Evolutionary conservation across 2,113 vertebrate genomes (phyloP).

Genomic region (Seriola quinqueradiata): DNA sequence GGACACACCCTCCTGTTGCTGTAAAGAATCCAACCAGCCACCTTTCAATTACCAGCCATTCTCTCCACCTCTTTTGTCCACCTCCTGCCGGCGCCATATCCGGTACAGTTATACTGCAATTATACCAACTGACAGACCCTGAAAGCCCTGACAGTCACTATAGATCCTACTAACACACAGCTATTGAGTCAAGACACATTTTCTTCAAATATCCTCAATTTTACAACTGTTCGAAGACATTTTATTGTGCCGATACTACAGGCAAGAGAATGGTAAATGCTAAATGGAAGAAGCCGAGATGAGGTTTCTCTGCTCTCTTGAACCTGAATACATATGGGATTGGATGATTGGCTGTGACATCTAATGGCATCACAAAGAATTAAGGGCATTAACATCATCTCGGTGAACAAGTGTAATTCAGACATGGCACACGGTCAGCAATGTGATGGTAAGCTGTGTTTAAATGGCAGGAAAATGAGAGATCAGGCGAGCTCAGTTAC

Average conservation of each 20-base stretch:
- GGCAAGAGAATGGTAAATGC: slow-evolving; percentile 37
- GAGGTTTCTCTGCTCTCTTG: slow-evolving; percentile 51
- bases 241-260: slow-evolving; percentile 13
- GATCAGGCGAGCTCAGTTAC: slow-evolving; percentile 7
- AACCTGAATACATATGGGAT: slow-evolving; percentile 34
- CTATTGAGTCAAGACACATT: slow-evolving; percentile 55
- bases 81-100: slow-evolving; percentile 19
- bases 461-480: slow-evolving; percentile 50
- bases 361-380: slow-evolving; percentile 37
- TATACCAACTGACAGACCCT: slow-evolving; percentile 47
- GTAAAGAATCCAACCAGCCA: slow-evolving; percentile 23
- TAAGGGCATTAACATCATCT: slow-evolving; percentile 49
- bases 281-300: slow-evolving; percentile 47
- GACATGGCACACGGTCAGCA: slow-evolving; percentile 37
- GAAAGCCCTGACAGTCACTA: slow-evolving; percentile 16
- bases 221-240: slow-evolving; percentile 32
- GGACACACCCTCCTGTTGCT: slow-evolving; percentile 15
- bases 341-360: slow-evolving; percentile 38
- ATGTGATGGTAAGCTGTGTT: slow-evolving; percentile 39
- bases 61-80: slow-evolving; percentile 30
- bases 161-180: slow-evolving; percentile 36
- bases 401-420: slow-evolving; percentile 54
- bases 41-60: slow-evolving; percentile 28
- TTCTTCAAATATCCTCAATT: slow-evolving; percentile 65
- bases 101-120: slow-evolving; percentile 47